Conservation (phyloP, 2,888 invertebrate species). For the Phragmatobia fuliginosa region DNA sequence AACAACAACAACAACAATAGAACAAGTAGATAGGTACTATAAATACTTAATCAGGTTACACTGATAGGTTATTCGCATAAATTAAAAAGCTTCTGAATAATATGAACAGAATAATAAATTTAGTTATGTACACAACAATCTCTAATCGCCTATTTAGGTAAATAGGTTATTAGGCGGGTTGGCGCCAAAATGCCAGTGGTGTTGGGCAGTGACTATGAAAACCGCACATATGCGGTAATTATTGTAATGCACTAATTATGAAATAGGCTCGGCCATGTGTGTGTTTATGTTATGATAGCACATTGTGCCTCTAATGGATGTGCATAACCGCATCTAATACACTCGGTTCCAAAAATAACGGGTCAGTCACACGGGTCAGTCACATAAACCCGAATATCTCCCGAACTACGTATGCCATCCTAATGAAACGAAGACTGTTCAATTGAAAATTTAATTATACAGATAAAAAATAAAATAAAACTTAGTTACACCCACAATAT, state of each 20-base stretch:
- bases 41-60: neutral
- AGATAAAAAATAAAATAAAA: too few species aligned
- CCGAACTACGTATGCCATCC: too few species aligned
- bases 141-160: slow-evolving; percentile 5
- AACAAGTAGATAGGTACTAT: neutral
- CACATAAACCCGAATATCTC: too few species aligned
- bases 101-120: neutral
- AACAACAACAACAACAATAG: too few species aligned
- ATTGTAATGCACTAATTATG: slow-evolving; percentile 42
- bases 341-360: too few species aligned
- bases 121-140: neutral
- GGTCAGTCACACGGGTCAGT: too few species aligned
- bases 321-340: neutral
- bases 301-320: neutral
- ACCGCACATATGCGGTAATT: slow-evolving; percentile 36
- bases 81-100: neutral
- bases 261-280: slow-evolving; percentile 40
- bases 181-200: slow-evolving; percentile 20
- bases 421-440: too few species aligned
- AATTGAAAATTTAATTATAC: too few species aligned
- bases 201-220: slow-evolving; percentile 25
- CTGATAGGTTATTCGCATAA: neutral
- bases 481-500: too few species aligned
- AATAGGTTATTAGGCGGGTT: slow-evolving; percentile 27
- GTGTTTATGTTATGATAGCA: slow-evolving; percentile 26